Percentiles rank a stretch among this genome's conserved stretches.
Conservation (phyloP, 2,113 vertebrate species). For the Bombycilla garrulus region DNA sequence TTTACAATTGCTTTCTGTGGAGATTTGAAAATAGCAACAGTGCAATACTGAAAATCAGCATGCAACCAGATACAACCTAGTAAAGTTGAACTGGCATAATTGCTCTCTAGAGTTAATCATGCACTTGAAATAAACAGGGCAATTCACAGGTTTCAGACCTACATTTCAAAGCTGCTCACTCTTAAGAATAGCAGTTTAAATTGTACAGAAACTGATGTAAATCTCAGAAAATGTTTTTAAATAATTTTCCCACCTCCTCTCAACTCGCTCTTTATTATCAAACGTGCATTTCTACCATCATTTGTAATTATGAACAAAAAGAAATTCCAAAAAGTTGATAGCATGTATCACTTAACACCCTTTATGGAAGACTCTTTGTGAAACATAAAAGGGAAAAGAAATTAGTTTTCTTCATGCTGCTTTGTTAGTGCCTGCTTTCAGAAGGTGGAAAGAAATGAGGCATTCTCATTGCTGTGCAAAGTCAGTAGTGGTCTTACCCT, state of each 20-base stretch:
- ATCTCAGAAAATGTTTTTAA: neutral
- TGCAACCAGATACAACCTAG: neutral
- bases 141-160: neutral
- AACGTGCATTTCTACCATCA: neutral
- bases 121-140: neutral
- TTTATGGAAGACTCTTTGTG: neutral
- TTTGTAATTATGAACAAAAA: neutral
- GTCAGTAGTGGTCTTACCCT: neutral
- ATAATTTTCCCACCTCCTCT: neutral
- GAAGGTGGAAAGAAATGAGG: neutral
- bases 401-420: neutral
- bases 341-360: neutral
- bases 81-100: neutral
- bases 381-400: neutral
- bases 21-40: neutral
- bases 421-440: neutral
- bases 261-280: neutral
- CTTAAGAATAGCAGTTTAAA: neutral
- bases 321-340: neutral
- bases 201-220: neutral
- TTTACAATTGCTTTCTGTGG: neutral
- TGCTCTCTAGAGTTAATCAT: neutral
- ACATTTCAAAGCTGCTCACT: neutral
- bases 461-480: neutral
- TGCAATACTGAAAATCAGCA: neutral